A percentile compares a stretch with the other conserved stretches of the same genome.
Conservation (phyloP, 2,113 vertebrate genomes). For the Blennius ocellaris region DNA sequence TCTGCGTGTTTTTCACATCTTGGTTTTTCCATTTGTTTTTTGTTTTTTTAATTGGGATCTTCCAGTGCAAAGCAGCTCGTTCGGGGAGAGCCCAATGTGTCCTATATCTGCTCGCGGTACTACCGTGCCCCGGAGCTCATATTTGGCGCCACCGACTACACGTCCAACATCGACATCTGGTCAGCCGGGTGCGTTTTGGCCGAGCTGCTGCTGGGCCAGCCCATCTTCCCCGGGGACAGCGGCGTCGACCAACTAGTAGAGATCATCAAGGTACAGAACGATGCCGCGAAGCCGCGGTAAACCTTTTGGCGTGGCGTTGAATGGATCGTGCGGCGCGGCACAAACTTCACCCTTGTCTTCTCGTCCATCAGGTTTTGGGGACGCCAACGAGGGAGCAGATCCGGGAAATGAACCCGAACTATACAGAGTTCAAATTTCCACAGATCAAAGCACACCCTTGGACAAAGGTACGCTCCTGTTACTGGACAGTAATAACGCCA, state of each 20-base stretch:
- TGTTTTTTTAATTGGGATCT: conserved; percentile 14
- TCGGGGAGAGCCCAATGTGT: conserved; percentile 93
- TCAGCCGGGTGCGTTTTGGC: conserved; percentile 93
- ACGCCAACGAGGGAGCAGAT: conserved; percentile 95
- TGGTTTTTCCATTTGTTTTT: no score
- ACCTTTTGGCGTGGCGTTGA: no score
- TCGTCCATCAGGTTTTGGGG: conserved; percentile 87
- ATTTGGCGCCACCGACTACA: conserved; percentile 95
- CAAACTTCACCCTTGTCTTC: no score
- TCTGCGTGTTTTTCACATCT: background rate
- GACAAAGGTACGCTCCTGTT: conserved; percentile 86
- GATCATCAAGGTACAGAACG: conserved; percentile 89
- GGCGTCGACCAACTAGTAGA: conserved; percentile 96
- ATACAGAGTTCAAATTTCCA: conserved; percentile 96
- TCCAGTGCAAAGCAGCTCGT: conserved; percentile 92
- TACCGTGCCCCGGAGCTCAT: conserved; percentile 95
- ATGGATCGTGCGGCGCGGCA: no score
- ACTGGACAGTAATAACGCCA: background rate
- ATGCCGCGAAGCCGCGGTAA: no score
- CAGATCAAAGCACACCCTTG: conserved; percentile 97
- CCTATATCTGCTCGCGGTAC: conserved; percentile 96
- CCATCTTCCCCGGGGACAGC: conserved; percentile 94
- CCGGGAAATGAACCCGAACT: conserved; percentile 96
- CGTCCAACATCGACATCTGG: conserved; percentile 95
- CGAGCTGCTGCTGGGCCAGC: conserved; percentile 91